A percentile compares a stretch with the other conserved stretches of the same genome.
phyloP scores from a whole-genome alignment of 2,888 invertebrate species.

The Elegia similella region DNA sequence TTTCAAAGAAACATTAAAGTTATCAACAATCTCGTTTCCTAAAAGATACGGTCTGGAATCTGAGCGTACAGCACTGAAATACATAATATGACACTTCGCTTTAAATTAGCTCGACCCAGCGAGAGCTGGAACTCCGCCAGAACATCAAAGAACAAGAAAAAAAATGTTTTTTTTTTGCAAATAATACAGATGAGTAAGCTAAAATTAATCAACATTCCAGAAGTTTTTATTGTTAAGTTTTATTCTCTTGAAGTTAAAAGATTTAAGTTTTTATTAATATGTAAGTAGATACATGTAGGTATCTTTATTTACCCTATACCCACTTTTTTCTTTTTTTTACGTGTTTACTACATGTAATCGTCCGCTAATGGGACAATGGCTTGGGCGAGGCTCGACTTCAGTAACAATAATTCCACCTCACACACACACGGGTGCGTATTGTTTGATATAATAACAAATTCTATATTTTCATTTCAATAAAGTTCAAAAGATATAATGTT shows the following conservation, averaged over 20 bases:
- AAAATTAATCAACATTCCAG: constrained; percentile 9
- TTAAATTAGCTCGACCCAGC: constrained; percentile 67
- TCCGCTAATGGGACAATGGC: too few species aligned
- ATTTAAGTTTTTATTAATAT: not conserved
- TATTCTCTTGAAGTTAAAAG: not conserved
- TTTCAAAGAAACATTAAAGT: not conserved
- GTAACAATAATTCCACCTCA: too few species aligned
- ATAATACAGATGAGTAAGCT: constrained; percentile 44
- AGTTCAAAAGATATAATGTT: too few species aligned
- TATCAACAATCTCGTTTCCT: constrained; percentile 7
- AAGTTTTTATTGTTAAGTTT: not conserved
- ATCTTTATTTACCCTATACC: too few species aligned
- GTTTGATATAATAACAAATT: too few species aligned
- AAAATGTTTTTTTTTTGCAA: constrained; percentile 25
- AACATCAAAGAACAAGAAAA: constrained; percentile 43
- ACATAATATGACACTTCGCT: constrained; percentile 69
- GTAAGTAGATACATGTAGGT: too few species aligned
- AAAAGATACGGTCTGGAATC: constrained; percentile 45
- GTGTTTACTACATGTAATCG: too few species aligned
- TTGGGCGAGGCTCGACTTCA: too few species aligned
- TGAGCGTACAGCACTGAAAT: constrained; percentile 51
- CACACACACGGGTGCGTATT: too few species aligned
- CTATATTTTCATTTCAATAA: too few species aligned
- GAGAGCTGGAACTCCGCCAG: constrained; percentile 66
- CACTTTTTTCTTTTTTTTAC: too few species aligned